Conservation (phyloP, 2,888 invertebrate species). For the Tenthredo amoena region DNA sequence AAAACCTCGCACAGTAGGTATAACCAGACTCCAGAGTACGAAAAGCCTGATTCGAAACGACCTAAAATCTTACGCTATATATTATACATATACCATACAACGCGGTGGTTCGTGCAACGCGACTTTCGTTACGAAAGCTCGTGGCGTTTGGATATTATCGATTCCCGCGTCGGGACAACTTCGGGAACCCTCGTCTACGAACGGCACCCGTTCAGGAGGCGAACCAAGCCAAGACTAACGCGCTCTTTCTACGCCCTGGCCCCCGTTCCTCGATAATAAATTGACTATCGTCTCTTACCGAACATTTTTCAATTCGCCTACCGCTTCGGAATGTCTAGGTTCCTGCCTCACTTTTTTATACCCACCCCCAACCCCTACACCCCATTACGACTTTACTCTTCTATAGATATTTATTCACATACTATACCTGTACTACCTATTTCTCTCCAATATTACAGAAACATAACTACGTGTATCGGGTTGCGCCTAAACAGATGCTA, state of each 20-base stretch:
- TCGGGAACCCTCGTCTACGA: conserved; percentile 43
- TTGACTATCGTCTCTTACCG: conserved; percentile 48
- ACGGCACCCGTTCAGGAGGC: conserved; percentile 41
- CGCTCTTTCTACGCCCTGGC: conserved; percentile 41
- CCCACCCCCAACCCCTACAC: not conserved
- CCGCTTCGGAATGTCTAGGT: conserved; percentile 14
- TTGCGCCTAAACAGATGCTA: not conserved
- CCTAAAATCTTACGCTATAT: conserved; percentile 26
- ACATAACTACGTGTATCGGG: not conserved
- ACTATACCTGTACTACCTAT: not conserved
- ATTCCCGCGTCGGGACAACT: conserved; percentile 45
- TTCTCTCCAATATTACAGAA: not conserved
- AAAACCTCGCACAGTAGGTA: not conserved
- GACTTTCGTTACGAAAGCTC: conserved; percentile 30
- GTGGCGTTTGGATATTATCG: conserved; percentile 50
- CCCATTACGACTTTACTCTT: not conserved
- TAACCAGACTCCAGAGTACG: not conserved
- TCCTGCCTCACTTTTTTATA: conserved; percentile 1
- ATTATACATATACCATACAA: not conserved
- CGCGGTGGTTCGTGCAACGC: not conserved
- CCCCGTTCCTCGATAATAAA: conserved; percentile 39
- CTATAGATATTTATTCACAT: conserved; percentile 1
- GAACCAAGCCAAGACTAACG: conserved; percentile 46
- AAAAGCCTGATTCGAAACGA: not conserved
- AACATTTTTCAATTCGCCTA: conserved; percentile 48